These are phyloP conservation scores for Deroplatys truncata DNA, from an alignment of 2,888 invertebrate species.

Conservation along the genomic window DNA sequence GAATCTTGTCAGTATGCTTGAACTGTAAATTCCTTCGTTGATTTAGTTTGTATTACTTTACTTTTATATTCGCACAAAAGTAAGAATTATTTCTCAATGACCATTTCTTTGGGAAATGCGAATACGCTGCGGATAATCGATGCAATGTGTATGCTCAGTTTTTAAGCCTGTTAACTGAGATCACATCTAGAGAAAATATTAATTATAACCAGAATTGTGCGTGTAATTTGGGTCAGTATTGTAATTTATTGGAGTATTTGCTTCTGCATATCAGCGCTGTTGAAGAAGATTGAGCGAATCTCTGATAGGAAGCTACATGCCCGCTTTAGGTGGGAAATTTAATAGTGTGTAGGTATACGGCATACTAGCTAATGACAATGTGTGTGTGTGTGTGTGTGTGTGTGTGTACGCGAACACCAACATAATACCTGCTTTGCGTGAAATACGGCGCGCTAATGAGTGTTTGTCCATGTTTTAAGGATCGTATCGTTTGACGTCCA, in stretches of 20 bases:
- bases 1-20: no score
- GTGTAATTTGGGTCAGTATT: neutral
- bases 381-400: neutral
- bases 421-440: conserved; percentile 8
- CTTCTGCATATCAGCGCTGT: neutral
- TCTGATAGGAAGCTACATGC: neutral
- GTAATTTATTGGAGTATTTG: neutral
- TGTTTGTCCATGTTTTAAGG: neutral
- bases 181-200: no score
- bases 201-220: neutral
- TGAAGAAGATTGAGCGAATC: neutral
- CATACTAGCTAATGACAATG: neutral
- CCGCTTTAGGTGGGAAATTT: neutral
- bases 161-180: no score
- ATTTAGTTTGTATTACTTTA: no score
- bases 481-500: neutral
- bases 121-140: no score
- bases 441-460: neutral
- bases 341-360: neutral
- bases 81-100: no score
- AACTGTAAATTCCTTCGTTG: no score
- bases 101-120: no score
- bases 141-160: no score
- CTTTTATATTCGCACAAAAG: no score
- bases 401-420: neutral